These are phyloP conservation scores for Neocrepidodera transversa DNA, from an alignment of 2,888 invertebrate genomes.

Conservation along the genomic window DNA sequence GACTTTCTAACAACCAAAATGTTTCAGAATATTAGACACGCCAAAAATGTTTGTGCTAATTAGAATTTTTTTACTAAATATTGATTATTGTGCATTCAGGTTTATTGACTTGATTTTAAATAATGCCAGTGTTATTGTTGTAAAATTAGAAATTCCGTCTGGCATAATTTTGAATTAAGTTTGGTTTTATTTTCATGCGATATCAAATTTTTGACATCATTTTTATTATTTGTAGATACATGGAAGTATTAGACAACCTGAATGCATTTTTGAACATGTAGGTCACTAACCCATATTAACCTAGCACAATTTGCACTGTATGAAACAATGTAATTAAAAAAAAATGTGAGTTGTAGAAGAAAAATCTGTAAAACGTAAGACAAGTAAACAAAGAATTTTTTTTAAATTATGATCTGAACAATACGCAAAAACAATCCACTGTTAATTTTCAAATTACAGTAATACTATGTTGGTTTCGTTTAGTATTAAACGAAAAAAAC, in stretches of 20 bases:
- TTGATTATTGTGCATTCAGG: neutral
- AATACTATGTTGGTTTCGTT: too few relatives aligned
- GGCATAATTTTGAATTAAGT: neutral
- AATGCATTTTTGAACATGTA: conserved; percentile 18
- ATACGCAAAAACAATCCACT: too few relatives aligned
- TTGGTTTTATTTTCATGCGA: neutral
- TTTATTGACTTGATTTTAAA: neutral
- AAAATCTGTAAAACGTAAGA: neutral
- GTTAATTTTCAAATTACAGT: too few relatives aligned
- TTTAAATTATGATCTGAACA: too few relatives aligned
- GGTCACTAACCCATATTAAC: conserved; percentile 16
- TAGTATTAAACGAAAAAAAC: too few relatives aligned
- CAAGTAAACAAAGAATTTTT: too few relatives aligned
- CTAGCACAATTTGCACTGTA: conserved; percentile 22
- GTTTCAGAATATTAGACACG: too few relatives aligned
- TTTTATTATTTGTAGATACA: conserved; percentile 13
- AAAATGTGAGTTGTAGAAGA: conserved; percentile 1
- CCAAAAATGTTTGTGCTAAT: too few relatives aligned
- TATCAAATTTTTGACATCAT: neutral
- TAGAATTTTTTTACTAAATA: too few relatives aligned
- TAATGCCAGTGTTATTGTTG: neutral
- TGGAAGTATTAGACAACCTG: conserved; percentile 13
- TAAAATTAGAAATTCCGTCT: neutral
- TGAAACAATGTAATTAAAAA: neutral
- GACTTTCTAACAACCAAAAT: too few relatives aligned